These are phyloP conservation scores for Colinus virginianus DNA, from an alignment of 2,113 vertebrate genomes.

Conservation along the genomic window DNA sequence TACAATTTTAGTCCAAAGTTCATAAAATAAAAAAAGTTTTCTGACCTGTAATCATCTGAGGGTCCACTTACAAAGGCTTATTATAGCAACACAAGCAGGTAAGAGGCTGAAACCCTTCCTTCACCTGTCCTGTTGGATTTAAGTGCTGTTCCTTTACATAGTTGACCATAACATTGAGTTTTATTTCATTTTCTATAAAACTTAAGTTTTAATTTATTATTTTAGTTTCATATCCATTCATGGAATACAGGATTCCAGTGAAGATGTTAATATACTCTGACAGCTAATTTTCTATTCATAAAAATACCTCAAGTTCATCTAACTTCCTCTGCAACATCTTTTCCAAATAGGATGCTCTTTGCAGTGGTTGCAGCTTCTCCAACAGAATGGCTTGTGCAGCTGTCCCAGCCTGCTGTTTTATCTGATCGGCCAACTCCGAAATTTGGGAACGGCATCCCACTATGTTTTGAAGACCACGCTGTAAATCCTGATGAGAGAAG, in stretches of 20 bases:
- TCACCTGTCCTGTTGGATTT: neutral
- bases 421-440: slow-evolving; percentile 75
- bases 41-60: neutral
- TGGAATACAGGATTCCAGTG: neutral
- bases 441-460: slow-evolving; percentile 73
- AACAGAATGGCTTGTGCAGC: slow-evolving; percentile 69
- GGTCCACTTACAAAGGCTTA: neutral
- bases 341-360: slow-evolving; percentile 79
- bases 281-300: neutral
- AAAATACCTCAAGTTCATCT: slow-evolving; percentile 82
- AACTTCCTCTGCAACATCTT: slow-evolving; percentile 75
- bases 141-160: neutral
- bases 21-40: neutral
- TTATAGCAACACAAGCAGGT: neutral
- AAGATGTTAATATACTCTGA: neutral
- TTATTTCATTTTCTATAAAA: neutral
- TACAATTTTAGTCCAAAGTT: neutral
- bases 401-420: slow-evolving; percentile 73
- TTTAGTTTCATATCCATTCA: neutral
- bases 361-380: slow-evolving; percentile 77
- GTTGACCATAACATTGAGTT: neutral
- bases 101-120: neutral
- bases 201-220: neutral
- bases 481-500: slow-evolving; percentile 78
- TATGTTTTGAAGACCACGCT: slow-evolving; percentile 64